Percentiles rank a stretch among this genome's conserved stretches.
phyloP scores from a whole-genome alignment of 2,113 vertebrate species.

The Leucoraja erinaceus region DNA sequence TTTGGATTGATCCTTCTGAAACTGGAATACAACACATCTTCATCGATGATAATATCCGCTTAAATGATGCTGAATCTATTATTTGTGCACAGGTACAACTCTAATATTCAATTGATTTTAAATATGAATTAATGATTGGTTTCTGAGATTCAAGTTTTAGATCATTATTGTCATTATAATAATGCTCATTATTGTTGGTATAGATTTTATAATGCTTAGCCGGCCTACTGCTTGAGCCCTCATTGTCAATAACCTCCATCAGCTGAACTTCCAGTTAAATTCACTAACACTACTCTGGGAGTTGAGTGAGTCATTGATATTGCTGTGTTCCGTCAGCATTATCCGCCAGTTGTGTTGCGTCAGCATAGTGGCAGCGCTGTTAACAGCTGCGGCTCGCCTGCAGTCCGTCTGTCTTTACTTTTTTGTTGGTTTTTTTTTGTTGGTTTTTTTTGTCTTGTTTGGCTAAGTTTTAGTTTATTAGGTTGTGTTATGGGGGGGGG shows the following conservation, averaged over 20 bases:
- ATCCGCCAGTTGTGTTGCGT: too few species aligned
- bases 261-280: neutral
- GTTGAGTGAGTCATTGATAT: neutral
- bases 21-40: constrained; percentile 72
- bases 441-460: too few species aligned
- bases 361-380: too few species aligned
- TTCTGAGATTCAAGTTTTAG: neutral
- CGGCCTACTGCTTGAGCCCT: neutral
- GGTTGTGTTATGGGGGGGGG: too few species aligned
- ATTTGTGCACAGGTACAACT: constrained; percentile 67
- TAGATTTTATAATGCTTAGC: neutral
- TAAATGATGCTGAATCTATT: constrained; percentile 67
- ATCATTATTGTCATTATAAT: too few species aligned
- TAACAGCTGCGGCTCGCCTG: too few species aligned
- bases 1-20: constrained; percentile 80
- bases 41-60: constrained; percentile 80
- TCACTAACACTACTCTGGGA: neutral
- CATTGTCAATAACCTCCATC: neutral
- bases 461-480: too few species aligned
- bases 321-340: neutral
- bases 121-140: neutral
- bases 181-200: too few species aligned
- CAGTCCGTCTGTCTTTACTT: too few species aligned
- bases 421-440: too few species aligned
- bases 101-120: neutral